These are phyloP conservation scores for Polyodon spathula DNA, from an alignment of 2,113 vertebrate genomes.

Conservation along the genomic window DNA sequence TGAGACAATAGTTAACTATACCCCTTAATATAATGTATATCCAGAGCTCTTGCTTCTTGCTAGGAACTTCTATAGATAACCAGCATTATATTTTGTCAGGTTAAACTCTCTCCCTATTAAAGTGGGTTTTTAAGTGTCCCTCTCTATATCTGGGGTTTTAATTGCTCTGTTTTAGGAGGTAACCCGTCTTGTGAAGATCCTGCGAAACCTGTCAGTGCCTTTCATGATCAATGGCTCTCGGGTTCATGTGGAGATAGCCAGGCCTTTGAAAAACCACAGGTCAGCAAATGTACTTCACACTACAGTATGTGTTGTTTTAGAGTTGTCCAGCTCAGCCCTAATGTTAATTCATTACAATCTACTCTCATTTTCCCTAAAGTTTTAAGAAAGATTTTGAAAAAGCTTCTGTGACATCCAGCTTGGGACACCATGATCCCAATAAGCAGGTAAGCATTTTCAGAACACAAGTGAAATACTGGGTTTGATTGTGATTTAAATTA, in stretches of 20 bases:
- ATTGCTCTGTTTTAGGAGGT: conserved; percentile 70
- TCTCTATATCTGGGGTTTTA: not conserved
- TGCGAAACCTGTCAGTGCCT: conserved; percentile 71
- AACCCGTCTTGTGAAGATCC: conserved; percentile 76
- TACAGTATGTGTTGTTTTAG: not conserved
- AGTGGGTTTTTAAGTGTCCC: no score
- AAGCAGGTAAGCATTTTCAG: not conserved
- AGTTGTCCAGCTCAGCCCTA: not conserved
- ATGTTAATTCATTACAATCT: not conserved
- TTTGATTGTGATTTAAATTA: no score
- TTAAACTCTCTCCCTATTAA: no score
- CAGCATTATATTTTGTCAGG: no score
- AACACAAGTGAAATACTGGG: not conserved
- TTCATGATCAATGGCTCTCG: conserved; percentile 85
- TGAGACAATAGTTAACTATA: no score
- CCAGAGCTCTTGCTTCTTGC: no score
- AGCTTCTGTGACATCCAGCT: conserved; percentile 36
- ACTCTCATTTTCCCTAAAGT: conserved; percentile 24
- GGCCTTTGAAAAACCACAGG: conserved; percentile 63
- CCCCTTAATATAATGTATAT: no score
- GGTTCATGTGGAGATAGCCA: conserved; percentile 85
- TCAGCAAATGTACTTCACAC: conserved; percentile 55
- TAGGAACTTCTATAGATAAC: no score
- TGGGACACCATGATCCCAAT: conserved; percentile 34
- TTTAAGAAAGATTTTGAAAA: conserved; percentile 51